Percentiles rank a stretch among this genome's conserved stretches.
Evolutionary conservation across 2,888 invertebrate genomes (phyloP).

Genomic region (Scaptomyza tumidula): DNA sequence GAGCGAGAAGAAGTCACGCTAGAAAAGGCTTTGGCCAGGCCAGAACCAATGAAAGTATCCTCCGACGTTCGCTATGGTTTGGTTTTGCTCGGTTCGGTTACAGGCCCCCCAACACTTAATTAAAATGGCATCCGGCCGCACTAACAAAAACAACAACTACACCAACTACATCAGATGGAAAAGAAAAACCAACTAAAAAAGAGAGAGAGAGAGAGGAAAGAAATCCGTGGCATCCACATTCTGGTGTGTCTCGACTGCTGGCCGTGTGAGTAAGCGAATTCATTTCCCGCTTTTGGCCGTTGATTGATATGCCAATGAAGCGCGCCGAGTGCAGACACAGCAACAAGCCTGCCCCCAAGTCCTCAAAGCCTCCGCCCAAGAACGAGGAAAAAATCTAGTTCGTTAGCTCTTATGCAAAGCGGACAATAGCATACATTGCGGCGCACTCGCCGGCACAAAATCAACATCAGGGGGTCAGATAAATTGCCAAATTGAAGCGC

Average conservation of each 20-base stretch:
- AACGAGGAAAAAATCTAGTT: conserved; percentile 66
- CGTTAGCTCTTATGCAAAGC: conserved; percentile 74
- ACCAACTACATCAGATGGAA: conserved; percentile 20
- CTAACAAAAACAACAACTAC: conserved; percentile 38
- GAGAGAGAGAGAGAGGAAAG: conserved; percentile 3
- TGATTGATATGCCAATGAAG: conserved; percentile 77
- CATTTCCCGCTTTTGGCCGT: conserved; percentile 74
- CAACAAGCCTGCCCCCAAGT: conserved; percentile 18
- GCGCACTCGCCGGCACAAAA: conserved; percentile 58
- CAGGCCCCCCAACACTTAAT: conserved; percentile 70
- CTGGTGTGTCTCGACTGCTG: conserved; percentile 29
- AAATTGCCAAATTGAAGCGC: conserved; percentile 73
- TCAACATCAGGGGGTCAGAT: conserved; percentile 75
- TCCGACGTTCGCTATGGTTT: conserved; percentile 7
- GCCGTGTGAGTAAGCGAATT: conserved; percentile 74
- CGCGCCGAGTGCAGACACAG: conserved; percentile 55
- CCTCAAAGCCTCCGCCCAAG: conserved; percentile 28
- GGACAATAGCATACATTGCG: conserved; percentile 67
- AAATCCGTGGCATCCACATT: conserved; percentile 43
- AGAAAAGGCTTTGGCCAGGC: conserved; percentile 51
- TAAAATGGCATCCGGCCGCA: conserved; percentile 71
- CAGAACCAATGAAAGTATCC: conserved; percentile 45
- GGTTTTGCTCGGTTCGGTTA: conserved; percentile 31
- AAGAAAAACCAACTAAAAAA: conserved; percentile 17
- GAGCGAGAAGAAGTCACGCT: conserved; percentile 47